These are phyloP conservation scores for Datnioides undecimradiatus DNA, from an alignment of 2,113 vertebrate genomes.

Conservation along the genomic window DNA sequence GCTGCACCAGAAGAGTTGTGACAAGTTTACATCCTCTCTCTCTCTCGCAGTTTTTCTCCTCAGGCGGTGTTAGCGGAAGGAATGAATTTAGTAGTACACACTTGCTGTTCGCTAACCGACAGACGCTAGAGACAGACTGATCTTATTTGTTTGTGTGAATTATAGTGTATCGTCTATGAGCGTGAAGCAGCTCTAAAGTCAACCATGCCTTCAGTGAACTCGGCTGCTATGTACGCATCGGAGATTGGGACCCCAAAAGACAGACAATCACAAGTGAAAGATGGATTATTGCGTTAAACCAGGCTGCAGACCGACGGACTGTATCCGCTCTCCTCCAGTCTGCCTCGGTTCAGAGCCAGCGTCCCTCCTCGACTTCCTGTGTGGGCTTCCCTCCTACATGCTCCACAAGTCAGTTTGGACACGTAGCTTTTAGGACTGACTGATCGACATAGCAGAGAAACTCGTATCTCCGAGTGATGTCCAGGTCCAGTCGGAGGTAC, in stretches of 20 bases:
- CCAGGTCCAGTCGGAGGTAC: slow-evolving; percentile 75
- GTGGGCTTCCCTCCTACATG: slow-evolving; percentile 17
- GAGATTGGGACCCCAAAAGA: neutral
- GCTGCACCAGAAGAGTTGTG: neutral
- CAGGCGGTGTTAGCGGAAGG: neutral
- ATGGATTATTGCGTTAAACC: neutral
- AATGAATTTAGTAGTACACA: neutral
- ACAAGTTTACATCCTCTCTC: neutral
- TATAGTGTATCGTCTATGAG: neutral
- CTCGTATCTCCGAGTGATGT: slow-evolving; percentile 65
- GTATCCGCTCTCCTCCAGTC: neutral
- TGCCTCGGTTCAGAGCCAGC: neutral
- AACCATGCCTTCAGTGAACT: neutral
- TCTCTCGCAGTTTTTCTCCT: neutral
- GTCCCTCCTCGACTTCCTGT: slow-evolving; percentile 53
- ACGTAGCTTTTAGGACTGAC: slow-evolving; percentile 60
- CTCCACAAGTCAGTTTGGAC: slow-evolving; percentile 31
- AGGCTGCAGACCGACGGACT: neutral
- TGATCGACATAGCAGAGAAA: neutral
- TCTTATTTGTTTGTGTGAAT: too few relatives aligned
- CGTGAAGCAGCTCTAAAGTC: neutral
- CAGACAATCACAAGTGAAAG: neutral
- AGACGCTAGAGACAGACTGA: neutral
- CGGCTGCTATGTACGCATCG: neutral
- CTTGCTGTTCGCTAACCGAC: neutral